phyloP scores from a whole-genome alignment of 2,113 vertebrate genomes.

The Phyllostomus discolor region DNA sequence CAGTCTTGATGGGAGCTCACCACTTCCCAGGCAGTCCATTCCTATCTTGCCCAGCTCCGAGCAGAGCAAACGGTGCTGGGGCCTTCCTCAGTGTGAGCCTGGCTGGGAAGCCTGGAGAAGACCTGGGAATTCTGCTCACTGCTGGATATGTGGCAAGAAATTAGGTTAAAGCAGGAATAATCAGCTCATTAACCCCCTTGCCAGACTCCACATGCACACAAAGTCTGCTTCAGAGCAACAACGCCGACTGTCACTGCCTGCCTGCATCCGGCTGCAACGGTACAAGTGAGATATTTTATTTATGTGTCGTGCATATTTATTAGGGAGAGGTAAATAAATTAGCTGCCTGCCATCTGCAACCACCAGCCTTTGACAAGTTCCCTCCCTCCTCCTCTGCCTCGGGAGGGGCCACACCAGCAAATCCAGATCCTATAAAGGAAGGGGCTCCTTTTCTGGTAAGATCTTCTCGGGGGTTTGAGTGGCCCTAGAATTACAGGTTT shows the following conservation, averaged over 20 bases:
- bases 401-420: not conserved
- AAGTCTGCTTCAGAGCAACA: not conserved
- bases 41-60: not conserved
- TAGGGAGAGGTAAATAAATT: constrained; percentile 66
- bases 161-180: not conserved
- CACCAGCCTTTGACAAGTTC: not conserved
- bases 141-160: not conserved
- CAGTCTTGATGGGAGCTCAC: not conserved
- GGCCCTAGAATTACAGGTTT: not conserved
- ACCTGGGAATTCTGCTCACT: not conserved
- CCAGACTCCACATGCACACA: not conserved
- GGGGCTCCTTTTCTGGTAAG: not conserved
- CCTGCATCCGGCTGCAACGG: not conserved
- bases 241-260: not conserved
- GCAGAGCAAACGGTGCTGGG: not conserved
- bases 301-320: constrained; percentile 72
- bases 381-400: not conserved
- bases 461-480: not conserved
- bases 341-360: constrained; percentile 55
- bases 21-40: not conserved
- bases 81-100: not conserved
- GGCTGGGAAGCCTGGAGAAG: not conserved
- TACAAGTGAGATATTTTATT: constrained; percentile 63
- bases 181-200: not conserved
- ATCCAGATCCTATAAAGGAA: not conserved